These are phyloP conservation scores for Parazoanthus swiftii DNA, from an alignment of 92 coral and sea anemone genomes.

Conservation along the genomic window DNA sequence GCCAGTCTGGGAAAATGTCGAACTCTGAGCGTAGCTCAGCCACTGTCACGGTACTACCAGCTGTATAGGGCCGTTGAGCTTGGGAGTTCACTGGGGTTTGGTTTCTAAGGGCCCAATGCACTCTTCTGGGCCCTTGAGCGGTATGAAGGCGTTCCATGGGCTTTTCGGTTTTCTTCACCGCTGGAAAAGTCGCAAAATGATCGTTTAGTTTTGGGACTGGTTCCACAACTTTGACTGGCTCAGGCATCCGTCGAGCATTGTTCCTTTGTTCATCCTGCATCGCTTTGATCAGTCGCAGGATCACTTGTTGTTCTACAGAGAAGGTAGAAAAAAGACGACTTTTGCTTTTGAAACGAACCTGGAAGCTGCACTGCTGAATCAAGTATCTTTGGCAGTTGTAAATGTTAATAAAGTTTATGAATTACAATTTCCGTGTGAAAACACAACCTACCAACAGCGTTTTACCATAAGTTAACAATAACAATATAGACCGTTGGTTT, in stretches of 20 bases:
- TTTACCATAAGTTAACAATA: too few relatives aligned
- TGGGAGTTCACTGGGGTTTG: conserved; percentile 1
- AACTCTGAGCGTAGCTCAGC: conserved; percentile 56
- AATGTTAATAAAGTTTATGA: too few relatives aligned
- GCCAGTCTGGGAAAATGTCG: conserved; percentile 67
- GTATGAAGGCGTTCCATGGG: conserved; percentile 15
- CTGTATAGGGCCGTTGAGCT: conserved; percentile 17
- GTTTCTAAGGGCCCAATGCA: conserved; percentile 24
- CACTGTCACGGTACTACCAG: conserved; percentile 12
- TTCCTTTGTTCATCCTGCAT: conserved; percentile 22
- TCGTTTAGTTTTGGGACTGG: conserved; percentile 18
- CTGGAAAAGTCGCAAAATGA: conserved; percentile 13
- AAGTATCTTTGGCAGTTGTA: too few relatives aligned
- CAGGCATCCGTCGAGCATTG: background rate
- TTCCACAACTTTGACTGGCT: conserved; percentile 11
- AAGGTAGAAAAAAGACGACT: too few relatives aligned
- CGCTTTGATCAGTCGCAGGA: conserved; percentile 21
- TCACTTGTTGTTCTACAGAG: conserved; percentile 31
- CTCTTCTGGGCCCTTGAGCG: background rate
- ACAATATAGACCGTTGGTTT: too few relatives aligned
- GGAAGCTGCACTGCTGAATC: background rate
- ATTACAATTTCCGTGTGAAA: too few relatives aligned
- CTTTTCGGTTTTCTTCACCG: background rate
- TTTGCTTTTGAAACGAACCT: background rate
- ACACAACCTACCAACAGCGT: too few relatives aligned